These are phyloP conservation scores for Trissolcus basalis DNA, from an alignment of 1,140 invertebrate genomes.

Conservation along the genomic window DNA sequence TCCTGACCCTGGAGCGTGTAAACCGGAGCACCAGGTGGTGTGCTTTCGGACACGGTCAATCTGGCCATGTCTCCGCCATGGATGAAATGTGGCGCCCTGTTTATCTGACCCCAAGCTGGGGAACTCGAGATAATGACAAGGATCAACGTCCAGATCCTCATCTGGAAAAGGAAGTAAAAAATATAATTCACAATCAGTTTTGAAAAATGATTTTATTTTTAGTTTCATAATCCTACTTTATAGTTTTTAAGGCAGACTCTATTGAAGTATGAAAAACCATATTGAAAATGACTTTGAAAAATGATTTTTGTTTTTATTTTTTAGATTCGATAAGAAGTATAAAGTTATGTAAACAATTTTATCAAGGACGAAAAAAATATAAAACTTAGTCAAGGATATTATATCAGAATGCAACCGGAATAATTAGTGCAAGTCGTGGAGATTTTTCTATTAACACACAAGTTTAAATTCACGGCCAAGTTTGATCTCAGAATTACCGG, in stretches of 20 bases:
- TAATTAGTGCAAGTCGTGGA: neutral
- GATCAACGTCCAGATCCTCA: conserved; percentile 67
- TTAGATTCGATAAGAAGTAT: no score
- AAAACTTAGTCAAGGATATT: no score
- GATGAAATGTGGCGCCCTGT: conserved; percentile 84
- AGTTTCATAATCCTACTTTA: no score
- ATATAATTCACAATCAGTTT: no score
- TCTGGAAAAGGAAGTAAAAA: conserved; percentile 50
- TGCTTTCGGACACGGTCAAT: conserved; percentile 85
- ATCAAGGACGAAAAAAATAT: no score
- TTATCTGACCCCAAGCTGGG: conserved; percentile 72
- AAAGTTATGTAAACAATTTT: no score
- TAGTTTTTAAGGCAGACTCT: no score
- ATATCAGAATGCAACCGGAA: neutral
- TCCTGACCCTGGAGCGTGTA: conserved; percentile 85
- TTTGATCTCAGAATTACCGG: neutral
- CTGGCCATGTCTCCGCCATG: conserved; percentile 86
- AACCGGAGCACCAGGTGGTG: conserved; percentile 83
- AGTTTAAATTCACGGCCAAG: neutral
- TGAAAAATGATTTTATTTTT: no score
- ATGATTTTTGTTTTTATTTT: no score
- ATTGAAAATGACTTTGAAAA: no score
- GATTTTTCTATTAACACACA: neutral
- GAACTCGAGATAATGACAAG: conserved; percentile 58
- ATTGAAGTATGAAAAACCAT: no score